phyloP scores from a whole-genome alignment of 2,113 vertebrate species.

The Notothenia rossii region DNA sequence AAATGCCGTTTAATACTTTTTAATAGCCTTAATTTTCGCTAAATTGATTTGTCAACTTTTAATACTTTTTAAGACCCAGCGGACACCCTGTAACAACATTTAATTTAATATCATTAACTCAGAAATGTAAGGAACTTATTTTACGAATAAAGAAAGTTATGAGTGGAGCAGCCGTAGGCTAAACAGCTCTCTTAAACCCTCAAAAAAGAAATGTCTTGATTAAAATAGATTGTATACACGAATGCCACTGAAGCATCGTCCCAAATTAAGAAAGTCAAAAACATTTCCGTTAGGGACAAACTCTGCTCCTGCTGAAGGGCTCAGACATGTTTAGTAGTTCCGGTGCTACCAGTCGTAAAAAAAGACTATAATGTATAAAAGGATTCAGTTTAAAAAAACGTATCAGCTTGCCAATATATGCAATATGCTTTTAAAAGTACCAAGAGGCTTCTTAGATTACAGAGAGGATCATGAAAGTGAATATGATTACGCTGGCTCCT shows the following conservation, averaged over 20 bases:
- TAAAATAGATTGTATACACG: neutral
- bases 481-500: conserved; percentile 36
- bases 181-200: neutral
- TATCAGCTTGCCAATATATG: neutral
- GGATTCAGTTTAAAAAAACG: conserved; percentile 22
- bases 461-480: conserved; percentile 26
- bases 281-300: neutral
- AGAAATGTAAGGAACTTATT: conserved; percentile 13
- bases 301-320: conserved; percentile 1
- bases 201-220: conserved; percentile 10
- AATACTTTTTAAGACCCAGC: no score
- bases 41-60: no score
- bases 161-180: neutral
- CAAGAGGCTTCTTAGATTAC: conserved; percentile 36
- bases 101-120: conserved; percentile 18
- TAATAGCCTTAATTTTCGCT: no score
- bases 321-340: conserved; percentile 13
- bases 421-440: conserved; percentile 36
- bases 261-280: neutral
- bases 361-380: conserved; percentile 17
- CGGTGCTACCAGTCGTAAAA: conserved; percentile 7
- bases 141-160: conserved; percentile 20
- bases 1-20: no score
- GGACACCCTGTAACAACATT: neutral
- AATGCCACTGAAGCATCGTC: conserved; percentile 9